Evolutionary conservation across 2,888 invertebrate genomes (phyloP), one percentile per base, ranked within the genome.

Genomic region (Mesoligia furuncula): DNA sequence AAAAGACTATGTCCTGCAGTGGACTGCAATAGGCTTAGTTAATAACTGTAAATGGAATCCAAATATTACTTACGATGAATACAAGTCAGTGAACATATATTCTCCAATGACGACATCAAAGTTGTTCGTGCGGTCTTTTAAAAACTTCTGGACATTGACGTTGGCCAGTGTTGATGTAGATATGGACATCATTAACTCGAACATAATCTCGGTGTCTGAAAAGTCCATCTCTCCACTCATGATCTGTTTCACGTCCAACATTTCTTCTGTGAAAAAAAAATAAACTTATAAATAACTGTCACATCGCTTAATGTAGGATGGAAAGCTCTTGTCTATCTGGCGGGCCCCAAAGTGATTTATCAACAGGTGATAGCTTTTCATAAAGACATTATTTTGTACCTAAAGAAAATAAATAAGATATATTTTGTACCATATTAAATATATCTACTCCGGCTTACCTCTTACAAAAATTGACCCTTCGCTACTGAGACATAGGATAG

Each of bases 81-180:
- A 91, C 11, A 93, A 7, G 54, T 93, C 93, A 17, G 77, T 87
- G 66, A 92, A 93, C 90, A 95, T 88, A 90, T 93, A 95, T 79
- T 95, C 95, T 6, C 89, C 89, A 24, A 95, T 85, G 3, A 94
- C 89, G 2, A 91, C 88, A 77, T 95, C 95, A 68, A 94, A 93
- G 0, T 86, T 77, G 74, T 90, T 82, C 0, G 66, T 87, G 0
- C 90, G 88, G 70, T 94, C 92, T 8, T 87, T 85, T 15, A 95
- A 77, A 0, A 94, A 54, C 0, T 86, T 87, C 54, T 88, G 88
- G 0, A 93, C 85, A 36, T 90, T 91, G 17, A 77, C 72, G 24
- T 91, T 90, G 1, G 66, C 65, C 2, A 93, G 51, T 0, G 92
- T 89, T 0, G 71, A 48, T 1, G 73, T 66, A 0, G 87, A 83